Conservation (phyloP, 2,888 invertebrate genomes). For the Protodeltote pygarga region DNA sequence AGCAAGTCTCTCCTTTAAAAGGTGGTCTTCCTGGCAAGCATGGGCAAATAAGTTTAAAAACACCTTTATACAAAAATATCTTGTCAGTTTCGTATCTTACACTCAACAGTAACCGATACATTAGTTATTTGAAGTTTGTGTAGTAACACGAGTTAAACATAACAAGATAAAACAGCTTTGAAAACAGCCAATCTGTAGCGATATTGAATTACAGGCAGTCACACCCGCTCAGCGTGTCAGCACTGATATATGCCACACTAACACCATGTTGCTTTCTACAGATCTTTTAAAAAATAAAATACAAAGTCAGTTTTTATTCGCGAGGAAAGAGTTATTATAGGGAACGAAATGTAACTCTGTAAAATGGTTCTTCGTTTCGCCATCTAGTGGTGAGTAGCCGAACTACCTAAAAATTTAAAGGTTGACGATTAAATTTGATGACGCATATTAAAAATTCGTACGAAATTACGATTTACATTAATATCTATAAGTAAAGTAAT, state of each 20-base stretch:
- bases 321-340: neutral
- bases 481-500: too few species aligned
- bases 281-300: slow-evolving; percentile 12
- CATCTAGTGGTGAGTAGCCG: slow-evolving; percentile 50
- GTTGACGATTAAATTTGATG: too few species aligned
- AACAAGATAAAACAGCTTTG: slow-evolving; percentile 55
- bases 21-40: neutral
- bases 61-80: neutral
- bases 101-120: slow-evolving; percentile 37
- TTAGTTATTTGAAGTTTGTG: slow-evolving; percentile 31
- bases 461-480: too few species aligned
- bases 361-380: slow-evolving; percentile 12
- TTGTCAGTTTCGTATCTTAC: slow-evolving; percentile 7
- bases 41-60: neutral
- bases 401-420: too few species aligned
- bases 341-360: too few species aligned
- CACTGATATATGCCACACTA: slow-evolving; percentile 28
- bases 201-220: slow-evolving; percentile 57
- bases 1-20: too few species aligned
- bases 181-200: slow-evolving; percentile 52
- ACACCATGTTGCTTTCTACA: slow-evolving; percentile 7
- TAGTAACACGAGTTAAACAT: slow-evolving; percentile 42
- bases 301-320: neutral
- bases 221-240: slow-evolving; percentile 40
- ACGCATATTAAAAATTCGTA: too few species aligned